Conservation (phyloP, 2,888 invertebrate species). For the Liopterus haemorrhoidalis region DNA sequence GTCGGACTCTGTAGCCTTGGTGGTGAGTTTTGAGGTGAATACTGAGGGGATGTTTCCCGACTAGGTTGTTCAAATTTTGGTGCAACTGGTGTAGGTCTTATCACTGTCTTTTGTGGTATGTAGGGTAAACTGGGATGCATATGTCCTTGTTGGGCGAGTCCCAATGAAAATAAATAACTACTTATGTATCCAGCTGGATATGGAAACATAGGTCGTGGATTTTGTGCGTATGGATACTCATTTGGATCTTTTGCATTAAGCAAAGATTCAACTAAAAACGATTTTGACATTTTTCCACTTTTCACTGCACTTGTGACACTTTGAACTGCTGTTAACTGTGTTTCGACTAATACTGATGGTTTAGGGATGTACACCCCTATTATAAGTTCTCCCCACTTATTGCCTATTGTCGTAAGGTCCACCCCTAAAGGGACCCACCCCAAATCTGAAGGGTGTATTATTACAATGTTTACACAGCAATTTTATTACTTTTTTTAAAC, state of each 20-base stretch:
- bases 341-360: conserved; percentile 28
- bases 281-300: conserved; percentile 63
- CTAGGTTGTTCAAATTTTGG: conserved; percentile 23
- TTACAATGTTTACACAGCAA: too few species aligned
- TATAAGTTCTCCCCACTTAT: conserved; percentile 34
- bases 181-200: conserved; percentile 60
- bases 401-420: conserved; percentile 36
- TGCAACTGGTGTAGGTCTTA: conserved; percentile 24
- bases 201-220: conserved; percentile 51
- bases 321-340: conserved; percentile 19
- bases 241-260: conserved; percentile 54
- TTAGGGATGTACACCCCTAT: conserved; percentile 9
- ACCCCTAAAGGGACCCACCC: too few species aligned
- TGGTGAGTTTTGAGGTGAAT: conserved; percentile 30
- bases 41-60: conserved; percentile 27
- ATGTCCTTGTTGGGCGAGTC: conserved; percentile 58
- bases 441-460: too few species aligned
- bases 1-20: conserved; percentile 32
- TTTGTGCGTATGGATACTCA: conserved; percentile 46
- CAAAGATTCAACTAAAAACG: conserved; percentile 74
- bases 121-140: conserved; percentile 36
- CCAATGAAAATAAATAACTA: conserved; percentile 59
- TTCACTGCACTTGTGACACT: conserved; percentile 18
- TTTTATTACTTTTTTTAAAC: too few species aligned
- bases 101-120: conserved; percentile 18